A percentile compares a stretch with the other conserved stretches of the same genome.
Evolutionary conservation across 2,113 vertebrate genomes (phyloP).

Genomic region (Budorcas taxicolor): DNA sequence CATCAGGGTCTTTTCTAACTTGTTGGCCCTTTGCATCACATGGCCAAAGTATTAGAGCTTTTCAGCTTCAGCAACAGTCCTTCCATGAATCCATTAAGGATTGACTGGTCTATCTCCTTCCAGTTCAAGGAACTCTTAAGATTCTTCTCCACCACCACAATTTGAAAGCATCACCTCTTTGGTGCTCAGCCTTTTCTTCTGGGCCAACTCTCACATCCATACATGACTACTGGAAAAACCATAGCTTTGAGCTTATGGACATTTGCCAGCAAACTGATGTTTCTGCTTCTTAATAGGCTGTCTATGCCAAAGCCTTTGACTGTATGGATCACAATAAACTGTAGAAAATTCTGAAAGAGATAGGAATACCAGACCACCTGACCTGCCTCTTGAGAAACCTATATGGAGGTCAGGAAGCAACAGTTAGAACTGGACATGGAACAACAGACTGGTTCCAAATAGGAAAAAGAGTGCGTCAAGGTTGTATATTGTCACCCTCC

Average conservation of each 20-base stretch:
- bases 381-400: too few species aligned
- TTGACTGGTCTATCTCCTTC: not conserved
- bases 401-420: too few species aligned
- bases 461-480: fast-evolving
- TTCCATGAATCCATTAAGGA: not conserved
- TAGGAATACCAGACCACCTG: too few species aligned
- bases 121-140: not conserved
- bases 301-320: too few species aligned
- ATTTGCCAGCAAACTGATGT: not conserved
- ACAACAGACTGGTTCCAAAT: too few species aligned
- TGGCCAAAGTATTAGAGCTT: not conserved
- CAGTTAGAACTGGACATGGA: too few species aligned
- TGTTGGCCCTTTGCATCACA: not conserved
- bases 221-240: not conserved
- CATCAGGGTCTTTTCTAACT: not conserved
- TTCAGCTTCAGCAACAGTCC: not conserved
- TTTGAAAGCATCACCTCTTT: not conserved
- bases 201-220: not conserved
- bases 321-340: too few species aligned
- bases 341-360: too few species aligned
- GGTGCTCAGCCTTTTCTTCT: not conserved
- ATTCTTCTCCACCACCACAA: not conserved
- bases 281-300: not conserved
- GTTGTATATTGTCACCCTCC: too few species aligned
- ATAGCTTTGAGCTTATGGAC: not conserved